Base-by-base conservation (phyloP, 2,797 vertebrate genomes). In the Benthosema pterotum region DNA sequence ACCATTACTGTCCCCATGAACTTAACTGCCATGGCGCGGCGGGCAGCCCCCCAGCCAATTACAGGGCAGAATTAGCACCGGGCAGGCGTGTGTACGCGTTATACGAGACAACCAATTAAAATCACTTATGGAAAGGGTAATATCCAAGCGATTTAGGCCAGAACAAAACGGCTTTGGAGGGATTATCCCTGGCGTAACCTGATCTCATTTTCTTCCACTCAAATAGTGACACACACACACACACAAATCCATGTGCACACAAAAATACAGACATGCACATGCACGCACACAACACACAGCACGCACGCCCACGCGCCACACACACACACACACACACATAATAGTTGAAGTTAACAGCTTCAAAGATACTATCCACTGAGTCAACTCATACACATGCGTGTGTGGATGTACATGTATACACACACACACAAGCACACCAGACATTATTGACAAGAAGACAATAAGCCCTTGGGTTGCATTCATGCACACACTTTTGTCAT, bases 31-130 rank as follows among this genome's bases (percentile, higher is more conserved):
- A 88, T 74, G 87, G 83, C 75, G 87, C 75, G 87, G 83, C 75
- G 87, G 83, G 87, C 77, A 77, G 81, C 67, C 67, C 62, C 56
- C 82, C 67, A 76, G 77, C 73, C 80, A 84, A 87, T 87, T 83
- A 88, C 78, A 84, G 89, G 71, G 72, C 63, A 54, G 87, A 82
- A 90, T 92, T 87, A 90, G 71, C 63, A 57, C 83, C 79, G 79
- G 84, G 81, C 80, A 69, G 86, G 78, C 76, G 75, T 65, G 77
- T 85, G 32, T 63, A 74, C 58, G 72, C 86, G 91, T 90, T 85
- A 91, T 85, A 85, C 80, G 87, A 92, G 90, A 93, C 85, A 83
- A 78, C 89, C 92, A 92, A 93, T 93, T 93, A 93, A 93, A 93
- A 92, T 91, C 86, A 91, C 87, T 92, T 93, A 90, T 86, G 84